phyloP scores from a whole-genome alignment of 2,888 invertebrate species.

The Cerceris ruficornis region DNA sequence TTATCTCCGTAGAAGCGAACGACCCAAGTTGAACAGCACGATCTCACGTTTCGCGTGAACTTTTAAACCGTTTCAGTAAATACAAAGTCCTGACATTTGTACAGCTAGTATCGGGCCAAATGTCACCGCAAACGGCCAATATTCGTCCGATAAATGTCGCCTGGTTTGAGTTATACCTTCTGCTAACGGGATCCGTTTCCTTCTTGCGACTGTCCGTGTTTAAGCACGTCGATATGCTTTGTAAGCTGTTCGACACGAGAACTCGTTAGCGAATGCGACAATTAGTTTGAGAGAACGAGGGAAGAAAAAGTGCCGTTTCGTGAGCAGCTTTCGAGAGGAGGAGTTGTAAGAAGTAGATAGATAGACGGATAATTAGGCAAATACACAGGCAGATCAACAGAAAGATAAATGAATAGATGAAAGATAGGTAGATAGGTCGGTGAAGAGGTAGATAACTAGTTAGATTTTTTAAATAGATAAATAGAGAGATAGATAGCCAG shows the following conservation, averaged over 20 bases:
- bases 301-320: too few relatives aligned
- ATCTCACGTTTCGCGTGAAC: not conserved
- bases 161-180: not conserved
- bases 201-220: not conserved
- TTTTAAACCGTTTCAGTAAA: slow-evolving; percentile 13
- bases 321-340: too few relatives aligned
- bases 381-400: too few relatives aligned
- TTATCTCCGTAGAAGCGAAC: not conserved
- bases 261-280: too few relatives aligned
- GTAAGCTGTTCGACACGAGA: not conserved
- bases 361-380: too few relatives aligned
- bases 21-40: not conserved
- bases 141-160: slow-evolving; percentile 24
- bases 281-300: too few relatives aligned
- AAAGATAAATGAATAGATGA: too few relatives aligned
- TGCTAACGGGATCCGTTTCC: not conserved
- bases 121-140: slow-evolving; percentile 20
- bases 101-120: slow-evolving; percentile 6
- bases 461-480: too few relatives aligned
- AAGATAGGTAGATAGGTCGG: too few relatives aligned
- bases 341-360: too few relatives aligned
- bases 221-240: not conserved
- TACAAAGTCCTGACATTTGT: slow-evolving; percentile 22
- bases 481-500: too few relatives aligned
- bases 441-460: too few relatives aligned